phyloP scores from a whole-genome alignment of 1,140 invertebrate species.

The Ruditapes philippinarum region DNA sequence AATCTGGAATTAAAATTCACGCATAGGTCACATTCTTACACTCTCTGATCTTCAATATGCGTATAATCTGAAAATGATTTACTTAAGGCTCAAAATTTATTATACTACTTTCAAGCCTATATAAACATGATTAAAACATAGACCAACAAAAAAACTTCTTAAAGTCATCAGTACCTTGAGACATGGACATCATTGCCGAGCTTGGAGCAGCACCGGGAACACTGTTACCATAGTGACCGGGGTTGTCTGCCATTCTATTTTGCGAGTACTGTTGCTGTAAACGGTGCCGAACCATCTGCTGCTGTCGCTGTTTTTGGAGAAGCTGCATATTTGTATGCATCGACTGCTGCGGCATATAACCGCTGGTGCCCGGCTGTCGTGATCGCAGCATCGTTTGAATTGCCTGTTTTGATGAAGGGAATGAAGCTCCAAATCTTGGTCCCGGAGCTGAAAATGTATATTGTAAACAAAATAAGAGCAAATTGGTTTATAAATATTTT shows the following conservation, averaged over 20 bases:
- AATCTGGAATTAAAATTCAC: no score
- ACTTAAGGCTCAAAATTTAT: no score
- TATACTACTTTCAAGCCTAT: no score
- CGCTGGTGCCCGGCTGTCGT: conserved; percentile 86
- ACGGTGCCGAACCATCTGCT: conserved; percentile 72
- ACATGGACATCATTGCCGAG: conserved; percentile 62
- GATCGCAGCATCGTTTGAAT: conserved; percentile 94
- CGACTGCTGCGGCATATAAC: conserved; percentile 64
- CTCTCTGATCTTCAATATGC: no score
- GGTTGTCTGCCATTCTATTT: conserved; percentile 70
- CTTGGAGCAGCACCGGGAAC: conserved; percentile 25
- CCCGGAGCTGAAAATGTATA: conserved; percentile 7
- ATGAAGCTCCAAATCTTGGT: conserved; percentile 44
- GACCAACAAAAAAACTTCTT: no score
- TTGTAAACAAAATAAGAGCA: no score
- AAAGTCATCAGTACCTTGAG: conserved; percentile 28
- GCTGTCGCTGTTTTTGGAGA: conserved; percentile 76
- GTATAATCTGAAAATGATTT: no score
- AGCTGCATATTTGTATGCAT: conserved; percentile 76
- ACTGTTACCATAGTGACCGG: conserved; percentile 67
- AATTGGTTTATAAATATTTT: no score
- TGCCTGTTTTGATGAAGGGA: conserved; percentile 91
- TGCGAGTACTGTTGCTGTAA: conserved; percentile 68
- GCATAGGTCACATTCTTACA: no score
- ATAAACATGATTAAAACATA: no score